phyloP scores from a whole-genome alignment of 1,140 invertebrate species.

The Helicoverpa zea region DNA sequence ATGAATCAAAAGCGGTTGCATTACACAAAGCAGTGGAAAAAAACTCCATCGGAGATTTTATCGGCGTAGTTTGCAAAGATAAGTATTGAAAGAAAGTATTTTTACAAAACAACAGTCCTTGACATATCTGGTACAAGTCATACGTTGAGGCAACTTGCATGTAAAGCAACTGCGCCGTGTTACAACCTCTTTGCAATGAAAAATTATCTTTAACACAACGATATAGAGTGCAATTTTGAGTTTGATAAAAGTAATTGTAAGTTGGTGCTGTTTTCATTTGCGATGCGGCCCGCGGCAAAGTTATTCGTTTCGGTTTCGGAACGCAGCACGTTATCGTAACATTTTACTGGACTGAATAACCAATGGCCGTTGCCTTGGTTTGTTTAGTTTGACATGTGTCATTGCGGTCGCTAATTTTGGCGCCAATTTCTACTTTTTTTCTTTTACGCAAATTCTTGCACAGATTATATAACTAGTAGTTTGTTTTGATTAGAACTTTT shows the following conservation, averaged over 20 bases:
- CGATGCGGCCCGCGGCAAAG: constrained; percentile 70
- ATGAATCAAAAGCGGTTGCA: neutral
- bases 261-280: constrained; percentile 62
- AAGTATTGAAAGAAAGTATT: constrained; percentile 70
- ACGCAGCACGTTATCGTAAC: constrained; percentile 65
- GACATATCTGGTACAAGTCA: constrained; percentile 77
- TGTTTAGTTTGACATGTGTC: constrained; percentile 70
- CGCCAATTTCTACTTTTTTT: constrained; percentile 52
- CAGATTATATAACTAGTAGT: neutral
- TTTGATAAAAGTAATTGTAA: constrained; percentile 21
- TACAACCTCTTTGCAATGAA: constrained; percentile 19
- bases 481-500: constrained; percentile 5
- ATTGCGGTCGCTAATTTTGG: constrained; percentile 51
- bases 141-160: constrained; percentile 70
- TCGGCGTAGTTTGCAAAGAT: constrained; percentile 40
- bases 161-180: constrained; percentile 27
- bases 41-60: constrained; percentile 31
- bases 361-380: constrained; percentile 66
- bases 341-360: constrained; percentile 71
- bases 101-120: constrained; percentile 78
- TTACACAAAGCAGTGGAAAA: constrained; percentile 25
- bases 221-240: constrained; percentile 50
- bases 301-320: constrained; percentile 73
- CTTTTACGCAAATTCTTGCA: neutral
- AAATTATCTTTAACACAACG: constrained; percentile 39